Conservation (phyloP, 2,888 invertebrate species). For the Ichneumon xanthorius region DNA sequence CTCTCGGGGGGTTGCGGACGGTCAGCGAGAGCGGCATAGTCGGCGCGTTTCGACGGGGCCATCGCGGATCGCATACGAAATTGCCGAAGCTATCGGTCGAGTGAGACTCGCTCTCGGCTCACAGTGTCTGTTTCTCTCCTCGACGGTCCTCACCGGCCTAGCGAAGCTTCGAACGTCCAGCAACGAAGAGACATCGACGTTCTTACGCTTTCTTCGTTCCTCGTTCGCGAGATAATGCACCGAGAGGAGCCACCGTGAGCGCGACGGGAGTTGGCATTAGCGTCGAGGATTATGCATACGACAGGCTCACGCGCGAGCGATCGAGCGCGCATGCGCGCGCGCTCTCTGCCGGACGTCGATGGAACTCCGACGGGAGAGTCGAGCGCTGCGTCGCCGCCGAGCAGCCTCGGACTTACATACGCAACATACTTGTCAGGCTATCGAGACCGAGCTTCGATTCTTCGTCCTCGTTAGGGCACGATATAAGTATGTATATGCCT, state of each 20-base stretch:
- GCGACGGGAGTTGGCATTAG: conserved; percentile 58
- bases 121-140: conserved; percentile 16
- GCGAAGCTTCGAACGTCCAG: conserved; percentile 10
- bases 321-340: conserved; percentile 9
- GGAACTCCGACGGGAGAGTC: conserved; percentile 50
- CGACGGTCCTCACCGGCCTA: conserved; percentile 16
- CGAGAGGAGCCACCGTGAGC: conserved; percentile 7
- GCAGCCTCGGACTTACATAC: conserved; percentile 46
- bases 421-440: conserved; percentile 52
- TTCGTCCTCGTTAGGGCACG: conserved; percentile 9
- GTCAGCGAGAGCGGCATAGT: conserved; percentile 74
- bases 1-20: conserved; percentile 44
- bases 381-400: not conserved
- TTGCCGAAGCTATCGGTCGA: conserved; percentile 63
- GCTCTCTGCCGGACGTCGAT: conserved; percentile 6
- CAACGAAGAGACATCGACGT: not conserved
- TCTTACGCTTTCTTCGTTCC: not conserved
- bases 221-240: conserved; percentile 22
- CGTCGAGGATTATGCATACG: conserved; percentile 63
- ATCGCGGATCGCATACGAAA: conserved; percentile 80
- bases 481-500: conserved; percentile 23
- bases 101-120: conserved; percentile 34
- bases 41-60: conserved; percentile 79
- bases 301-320: conserved; percentile 39
- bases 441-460: conserved; percentile 37